A percentile compares a stretch with the other conserved stretches of the same genome.
Evolutionary conservation across 2,888 invertebrate species (phyloP).

Genomic region (Tricholauxania praeusta): DNA sequence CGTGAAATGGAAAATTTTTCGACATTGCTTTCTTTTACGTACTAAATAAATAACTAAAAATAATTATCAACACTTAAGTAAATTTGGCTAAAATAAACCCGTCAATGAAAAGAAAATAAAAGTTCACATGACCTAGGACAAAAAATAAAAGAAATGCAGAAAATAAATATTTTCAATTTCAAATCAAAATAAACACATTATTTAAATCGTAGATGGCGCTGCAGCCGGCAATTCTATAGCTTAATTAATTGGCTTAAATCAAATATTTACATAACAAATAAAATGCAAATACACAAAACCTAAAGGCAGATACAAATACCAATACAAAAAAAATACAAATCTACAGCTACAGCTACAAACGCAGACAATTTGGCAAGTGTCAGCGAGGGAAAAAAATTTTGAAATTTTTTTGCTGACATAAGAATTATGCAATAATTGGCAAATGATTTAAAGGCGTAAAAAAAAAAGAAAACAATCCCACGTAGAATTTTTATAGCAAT

Average conservation of each 20-base stretch:
- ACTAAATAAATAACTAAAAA: constrained; percentile 3
- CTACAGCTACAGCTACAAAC: background rate
- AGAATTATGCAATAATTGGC: constrained; percentile 22
- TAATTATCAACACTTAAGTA: background rate
- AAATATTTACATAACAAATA: background rate
- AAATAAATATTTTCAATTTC: background rate
- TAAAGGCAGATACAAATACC: background rate
- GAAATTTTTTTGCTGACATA: too few relatives aligned
- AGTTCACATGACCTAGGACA: background rate
- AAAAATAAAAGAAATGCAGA: background rate
- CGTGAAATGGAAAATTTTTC: too few relatives aligned
- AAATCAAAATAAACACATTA: background rate
- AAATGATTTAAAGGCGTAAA: background rate
- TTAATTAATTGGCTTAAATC: background rate
- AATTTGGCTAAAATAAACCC: background rate
- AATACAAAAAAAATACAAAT: background rate
- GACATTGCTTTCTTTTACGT: too few relatives aligned
- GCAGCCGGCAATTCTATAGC: background rate
- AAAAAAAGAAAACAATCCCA: background rate
- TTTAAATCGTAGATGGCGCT: background rate
- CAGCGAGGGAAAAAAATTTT: too few relatives aligned
- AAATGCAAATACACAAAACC: background rate
- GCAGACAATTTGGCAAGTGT: too few relatives aligned
- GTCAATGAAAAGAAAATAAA: background rate
- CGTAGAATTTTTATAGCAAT: too few relatives aligned